Evolutionary conservation across 64 coral and sea anemone genomes (phyloP), one percentile per base, ranked within the genome.

Genomic region (Montipora capricornis): DNA sequence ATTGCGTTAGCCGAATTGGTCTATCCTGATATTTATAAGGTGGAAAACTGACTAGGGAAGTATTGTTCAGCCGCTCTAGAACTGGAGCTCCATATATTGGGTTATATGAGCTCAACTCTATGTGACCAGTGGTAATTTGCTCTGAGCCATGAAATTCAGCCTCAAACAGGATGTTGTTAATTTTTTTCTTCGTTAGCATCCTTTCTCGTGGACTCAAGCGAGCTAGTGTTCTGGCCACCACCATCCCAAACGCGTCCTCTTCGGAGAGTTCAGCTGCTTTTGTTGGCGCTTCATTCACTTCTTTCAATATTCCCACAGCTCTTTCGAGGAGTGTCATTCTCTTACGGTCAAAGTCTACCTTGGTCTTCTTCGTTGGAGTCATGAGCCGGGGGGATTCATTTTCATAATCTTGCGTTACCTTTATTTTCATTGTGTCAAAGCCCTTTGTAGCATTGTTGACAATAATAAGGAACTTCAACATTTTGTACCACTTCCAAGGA

Each of bases 71-170:
- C 78, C 6, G 19, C 19, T 59, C 78, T 80, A 58, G 78, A 12
- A 75, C 69, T 88, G 20, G 68, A 75, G 47, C 87, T 76, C 49
- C 49, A 88, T 88, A 76, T 24, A 76, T 76, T 12, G 87, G 29
- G 62, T 74, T 87, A 44, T 74, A 87, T 87, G 84, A 74, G 17
- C 44, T 74, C 67, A 87, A 74, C 68, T 74, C 37, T 64, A 64
- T 15, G 60, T 15, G 60, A 15, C 60, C 60, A 64, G 60, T 64
- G 49, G 13, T 55, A 49, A 13, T 57, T 76, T 88, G 48, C 71
- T 75, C 70, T 52, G 87, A 88, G 87, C 70, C 87, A 68, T 86
- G 82, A 75, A 46, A 75, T 80, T 88, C 87, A 76, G 87, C 71
- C 70, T 76, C 87, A 57, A 76, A 75, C 82, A 86, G 82, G 82